These are phyloP conservation scores for Epirrhoe alternata DNA, from an alignment of 2,888 invertebrate genomes.

Conservation along the genomic window DNA sequence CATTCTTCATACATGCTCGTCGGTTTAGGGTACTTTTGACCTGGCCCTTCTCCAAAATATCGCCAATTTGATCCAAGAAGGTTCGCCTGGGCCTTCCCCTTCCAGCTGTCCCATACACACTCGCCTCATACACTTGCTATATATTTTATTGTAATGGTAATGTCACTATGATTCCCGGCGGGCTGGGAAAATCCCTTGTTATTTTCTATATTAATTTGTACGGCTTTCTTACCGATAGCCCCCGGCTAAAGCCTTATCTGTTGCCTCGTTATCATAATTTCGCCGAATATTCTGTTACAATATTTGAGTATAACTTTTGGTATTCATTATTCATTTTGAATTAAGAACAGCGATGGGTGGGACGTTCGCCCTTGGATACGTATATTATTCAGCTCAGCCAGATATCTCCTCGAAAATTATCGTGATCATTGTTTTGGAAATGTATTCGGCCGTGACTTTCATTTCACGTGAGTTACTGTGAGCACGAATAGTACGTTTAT, in stretches of 20 bases:
- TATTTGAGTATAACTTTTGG: conserved; percentile 32
- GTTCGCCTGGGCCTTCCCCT: too few relatives aligned
- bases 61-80: too few relatives aligned
- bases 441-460: conserved; percentile 4
- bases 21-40: too few relatives aligned
- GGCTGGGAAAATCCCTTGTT: not conserved
- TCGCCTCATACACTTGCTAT: too few relatives aligned
- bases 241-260: conserved; percentile 12
- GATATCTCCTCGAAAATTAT: conserved; percentile 15
- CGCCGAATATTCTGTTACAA: conserved; percentile 22
- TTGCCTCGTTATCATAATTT: conserved; percentile 9
- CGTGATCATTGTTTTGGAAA: conserved; percentile 24
- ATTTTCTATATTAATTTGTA: conserved; percentile 12
- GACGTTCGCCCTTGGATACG: conserved; percentile 21
- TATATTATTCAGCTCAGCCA: conserved; percentile 10
- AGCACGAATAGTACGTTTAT: conserved; percentile 8
- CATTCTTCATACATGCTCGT: too few relatives aligned
- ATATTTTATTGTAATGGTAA: not conserved
- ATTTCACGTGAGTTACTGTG: conserved; percentile 12
- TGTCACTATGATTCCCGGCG: not conserved
- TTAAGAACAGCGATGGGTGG: conserved; percentile 40
- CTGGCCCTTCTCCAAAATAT: too few relatives aligned
- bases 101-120: too few relatives aligned
- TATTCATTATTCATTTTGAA: conserved; percentile 56
- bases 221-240: conserved; percentile 6